Conservation (phyloP, 1,140 invertebrate genomes). For the Bombus breviceps region DNA sequence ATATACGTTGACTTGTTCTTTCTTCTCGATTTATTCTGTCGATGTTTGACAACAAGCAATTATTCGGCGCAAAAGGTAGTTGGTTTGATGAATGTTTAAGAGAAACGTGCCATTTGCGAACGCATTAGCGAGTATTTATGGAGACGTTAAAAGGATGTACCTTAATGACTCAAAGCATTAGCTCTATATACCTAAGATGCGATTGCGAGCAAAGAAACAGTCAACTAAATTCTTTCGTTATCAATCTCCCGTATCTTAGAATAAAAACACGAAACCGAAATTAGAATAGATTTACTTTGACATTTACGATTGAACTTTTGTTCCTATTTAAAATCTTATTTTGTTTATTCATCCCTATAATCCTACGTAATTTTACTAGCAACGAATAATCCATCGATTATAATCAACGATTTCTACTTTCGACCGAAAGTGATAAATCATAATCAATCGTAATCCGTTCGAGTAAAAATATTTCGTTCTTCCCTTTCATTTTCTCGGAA, state of each 20-base stretch:
- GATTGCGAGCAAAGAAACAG: slow-evolving; percentile 15
- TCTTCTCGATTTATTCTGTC: no score
- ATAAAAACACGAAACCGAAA: background rate
- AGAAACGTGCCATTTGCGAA: slow-evolving; percentile 30
- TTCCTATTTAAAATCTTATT: no score
- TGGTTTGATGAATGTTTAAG: slow-evolving; percentile 34
- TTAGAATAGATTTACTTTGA: background rate
- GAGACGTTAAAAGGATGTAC: slow-evolving; percentile 38
- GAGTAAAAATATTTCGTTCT: no score
- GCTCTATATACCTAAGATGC: slow-evolving; percentile 32
- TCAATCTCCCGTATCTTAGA: background rate
- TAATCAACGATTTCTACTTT: no score
- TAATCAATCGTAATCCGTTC: no score
- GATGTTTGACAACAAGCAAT: background rate
- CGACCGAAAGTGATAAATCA: no score
- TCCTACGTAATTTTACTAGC: no score
- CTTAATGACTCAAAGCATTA: slow-evolving; percentile 44
- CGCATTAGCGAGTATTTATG: slow-evolving; percentile 50
- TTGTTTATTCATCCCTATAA: no score
- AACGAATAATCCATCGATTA: no score
- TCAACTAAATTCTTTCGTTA: slow-evolving; percentile 7
- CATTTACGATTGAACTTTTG: background rate
- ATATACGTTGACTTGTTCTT: no score
- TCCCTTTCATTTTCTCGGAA: no score
- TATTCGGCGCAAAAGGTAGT: background rate